These are phyloP conservation scores for Orthosia gothica DNA, from an alignment of 2,888 invertebrate species.

Conservation along the genomic window DNA sequence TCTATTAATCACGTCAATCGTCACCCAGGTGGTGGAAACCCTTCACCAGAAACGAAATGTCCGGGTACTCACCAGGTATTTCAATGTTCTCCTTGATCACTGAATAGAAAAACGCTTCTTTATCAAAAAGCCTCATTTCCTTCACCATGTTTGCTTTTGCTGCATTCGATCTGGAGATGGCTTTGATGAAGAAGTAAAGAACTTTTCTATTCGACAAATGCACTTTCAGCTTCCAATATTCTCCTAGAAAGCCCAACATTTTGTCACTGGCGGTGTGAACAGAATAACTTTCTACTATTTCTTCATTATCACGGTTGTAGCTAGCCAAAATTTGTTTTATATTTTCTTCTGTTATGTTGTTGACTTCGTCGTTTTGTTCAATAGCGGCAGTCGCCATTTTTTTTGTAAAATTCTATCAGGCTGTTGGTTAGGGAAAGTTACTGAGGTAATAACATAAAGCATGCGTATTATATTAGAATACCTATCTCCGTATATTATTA, in stretches of 20 bases:
- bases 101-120: constrained; percentile 82
- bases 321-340: constrained; percentile 76
- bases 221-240: constrained; percentile 85
- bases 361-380: constrained; percentile 18
- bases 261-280: constrained; percentile 82
- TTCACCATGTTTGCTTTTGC: constrained; percentile 85
- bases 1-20: neutral
- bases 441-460: constrained; percentile 2
- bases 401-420: neutral
- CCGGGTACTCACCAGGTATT: constrained; percentile 75
- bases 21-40: neutral
- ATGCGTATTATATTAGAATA: constrained; percentile 10
- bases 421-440: neutral
- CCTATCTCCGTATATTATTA: constrained; percentile 14
- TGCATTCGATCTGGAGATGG: constrained; percentile 79
- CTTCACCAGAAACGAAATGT: neutral
- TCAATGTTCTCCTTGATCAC: constrained; percentile 78
- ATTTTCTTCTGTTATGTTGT: constrained; percentile 75
- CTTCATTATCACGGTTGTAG: constrained; percentile 67
- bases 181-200: constrained; percentile 83
- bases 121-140: constrained; percentile 82
- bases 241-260: constrained; percentile 87
- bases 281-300: constrained; percentile 72
- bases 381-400: constrained; percentile 42
- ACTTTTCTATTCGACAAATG: constrained; percentile 66